Evolutionary conservation across 2,797 vertebrate genomes (phyloP).

Genomic region (Acanthornis magna): DNA sequence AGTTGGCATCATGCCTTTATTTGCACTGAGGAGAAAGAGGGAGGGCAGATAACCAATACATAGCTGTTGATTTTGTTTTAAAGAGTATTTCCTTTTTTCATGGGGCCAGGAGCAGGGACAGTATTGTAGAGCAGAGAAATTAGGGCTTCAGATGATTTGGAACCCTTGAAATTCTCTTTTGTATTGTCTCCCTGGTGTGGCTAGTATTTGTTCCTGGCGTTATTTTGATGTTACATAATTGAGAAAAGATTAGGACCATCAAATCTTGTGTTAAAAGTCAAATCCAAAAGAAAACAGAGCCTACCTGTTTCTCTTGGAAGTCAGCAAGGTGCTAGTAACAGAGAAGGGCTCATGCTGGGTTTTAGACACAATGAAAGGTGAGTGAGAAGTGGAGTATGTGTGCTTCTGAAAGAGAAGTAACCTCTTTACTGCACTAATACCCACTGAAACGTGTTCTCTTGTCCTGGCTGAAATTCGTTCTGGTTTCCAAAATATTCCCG

Average conservation of each 20-base stretch:
- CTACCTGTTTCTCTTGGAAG: conserved; percentile 6
- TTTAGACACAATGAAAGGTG: not conserved
- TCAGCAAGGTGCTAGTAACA: not conserved
- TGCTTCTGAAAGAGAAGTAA: not conserved
- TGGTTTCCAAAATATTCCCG: not conserved
- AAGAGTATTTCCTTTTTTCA: not conserved
- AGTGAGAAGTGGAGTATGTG: not conserved
- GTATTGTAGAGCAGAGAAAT: not conserved
- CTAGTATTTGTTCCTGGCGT: not conserved
- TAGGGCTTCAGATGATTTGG: not conserved
- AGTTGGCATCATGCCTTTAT: not conserved
- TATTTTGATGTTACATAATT: conserved; percentile 10
- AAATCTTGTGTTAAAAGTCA: conserved; percentile 1
- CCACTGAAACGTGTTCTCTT: not conserved
- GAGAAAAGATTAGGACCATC: not conserved
- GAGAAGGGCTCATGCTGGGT: not conserved
- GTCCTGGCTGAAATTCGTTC: not conserved
- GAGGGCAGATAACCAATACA: not conserved
- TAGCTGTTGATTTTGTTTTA: conserved; percentile 28
- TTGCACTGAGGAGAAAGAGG: not conserved
- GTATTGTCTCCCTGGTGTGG: fast-evolving
- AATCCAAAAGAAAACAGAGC: not conserved
- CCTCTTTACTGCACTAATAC: not conserved
- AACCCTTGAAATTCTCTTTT: not conserved
- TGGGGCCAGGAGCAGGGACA: not conserved